A percentile compares a stretch with the other conserved stretches of the same genome.
These are phyloP conservation scores for Oasisia sp. DNA, from an alignment of 2,888 invertebrate genomes.

Conservation along the genomic window DNA sequence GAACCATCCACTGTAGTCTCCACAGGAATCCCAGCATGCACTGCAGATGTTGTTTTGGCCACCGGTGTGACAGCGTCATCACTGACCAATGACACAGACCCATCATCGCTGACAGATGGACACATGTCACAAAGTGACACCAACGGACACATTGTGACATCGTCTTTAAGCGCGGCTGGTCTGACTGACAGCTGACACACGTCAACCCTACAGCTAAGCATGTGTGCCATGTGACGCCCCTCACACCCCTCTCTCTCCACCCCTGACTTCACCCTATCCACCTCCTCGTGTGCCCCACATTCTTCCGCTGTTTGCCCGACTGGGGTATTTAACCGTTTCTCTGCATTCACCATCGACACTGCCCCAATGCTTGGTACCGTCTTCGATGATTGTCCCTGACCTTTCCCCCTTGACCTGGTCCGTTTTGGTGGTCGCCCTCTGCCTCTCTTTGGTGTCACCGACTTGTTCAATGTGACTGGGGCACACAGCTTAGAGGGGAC, in stretches of 20 bases:
- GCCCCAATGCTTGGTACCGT: not conserved
- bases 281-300: not conserved
- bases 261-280: not conserved
- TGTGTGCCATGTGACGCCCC: not conserved
- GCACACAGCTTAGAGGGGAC: not conserved
- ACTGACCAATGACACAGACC: not conserved
- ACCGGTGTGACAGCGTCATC: not conserved
- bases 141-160: not conserved
- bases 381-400: not conserved
- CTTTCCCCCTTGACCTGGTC: not conserved
- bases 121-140: not conserved
- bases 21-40: slow-evolving; percentile 14
- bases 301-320: not conserved
- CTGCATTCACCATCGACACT: not conserved
- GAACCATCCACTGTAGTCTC: not conserved
- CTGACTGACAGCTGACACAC: not conserved
- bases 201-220: not conserved
- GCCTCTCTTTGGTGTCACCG: slow-evolving; percentile 27
- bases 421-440: slow-evolving; percentile 30
- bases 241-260: not conserved
- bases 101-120: not conserved
- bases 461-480: not conserved
- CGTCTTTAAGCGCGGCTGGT: not conserved
- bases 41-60: not conserved
- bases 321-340: not conserved